Conservation (phyloP, 2,113 vertebrate genomes). For the Eptesicus fuscus region DNA sequence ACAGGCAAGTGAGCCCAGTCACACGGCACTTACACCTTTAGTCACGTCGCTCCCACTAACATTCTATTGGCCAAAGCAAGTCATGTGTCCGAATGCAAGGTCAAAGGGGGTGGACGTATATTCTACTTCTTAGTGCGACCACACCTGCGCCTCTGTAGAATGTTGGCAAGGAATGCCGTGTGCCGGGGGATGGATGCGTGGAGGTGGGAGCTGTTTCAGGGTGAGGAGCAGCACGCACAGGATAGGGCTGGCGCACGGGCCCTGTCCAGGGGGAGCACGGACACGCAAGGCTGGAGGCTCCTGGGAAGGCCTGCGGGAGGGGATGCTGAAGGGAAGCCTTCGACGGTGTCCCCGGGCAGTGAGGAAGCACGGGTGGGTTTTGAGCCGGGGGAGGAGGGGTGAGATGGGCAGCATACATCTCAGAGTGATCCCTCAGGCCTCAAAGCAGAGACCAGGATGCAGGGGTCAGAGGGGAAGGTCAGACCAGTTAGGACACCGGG, state of each 20-base stretch:
- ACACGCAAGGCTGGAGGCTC: background rate
- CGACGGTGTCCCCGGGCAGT: background rate
- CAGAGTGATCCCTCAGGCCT: background rate
- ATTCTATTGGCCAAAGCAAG: background rate
- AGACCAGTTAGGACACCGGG: background rate
- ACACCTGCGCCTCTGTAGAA: background rate
- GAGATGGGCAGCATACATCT: background rate
- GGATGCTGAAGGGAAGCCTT: background rate
- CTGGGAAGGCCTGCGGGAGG: background rate
- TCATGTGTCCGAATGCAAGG: background rate
- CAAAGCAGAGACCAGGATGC: background rate
- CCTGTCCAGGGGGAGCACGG: background rate
- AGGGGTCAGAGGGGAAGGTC: background rate
- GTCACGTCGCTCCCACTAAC: background rate
- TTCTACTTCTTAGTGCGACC: background rate
- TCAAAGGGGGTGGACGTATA: background rate
- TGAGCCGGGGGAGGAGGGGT: background rate
- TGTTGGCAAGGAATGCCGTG: background rate
- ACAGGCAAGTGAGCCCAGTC: background rate
- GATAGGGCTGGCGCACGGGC: rapidly evolving
- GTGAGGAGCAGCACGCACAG: too few relatives aligned
- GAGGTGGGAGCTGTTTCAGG: background rate
- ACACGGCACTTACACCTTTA: background rate
- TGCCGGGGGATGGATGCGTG: rapidly evolving
- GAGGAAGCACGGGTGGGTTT: background rate